Base-by-base conservation (phyloP, 2,113 vertebrate species). In the Aphyosemion australe region DNA sequence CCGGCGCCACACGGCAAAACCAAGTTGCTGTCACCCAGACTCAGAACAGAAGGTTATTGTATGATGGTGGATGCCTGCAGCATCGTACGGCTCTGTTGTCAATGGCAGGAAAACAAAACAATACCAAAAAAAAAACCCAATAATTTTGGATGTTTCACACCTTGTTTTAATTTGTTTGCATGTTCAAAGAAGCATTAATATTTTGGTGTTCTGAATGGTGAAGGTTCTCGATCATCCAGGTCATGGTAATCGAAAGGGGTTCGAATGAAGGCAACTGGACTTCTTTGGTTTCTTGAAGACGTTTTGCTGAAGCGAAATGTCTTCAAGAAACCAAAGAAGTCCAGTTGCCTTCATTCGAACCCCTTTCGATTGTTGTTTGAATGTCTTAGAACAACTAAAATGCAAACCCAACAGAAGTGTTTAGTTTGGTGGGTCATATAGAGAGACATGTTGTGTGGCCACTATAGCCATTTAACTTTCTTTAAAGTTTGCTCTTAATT, bases 391-490 rank as follows among this genome's bases (percentile, higher is more conserved):
- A 46, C 6, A 54, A 41, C 5, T 42, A 46, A 50, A 18, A 46
- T 6, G 15, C n/a, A 56, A 26, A 64, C 62, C 64, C n/a, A n/a
- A n/a, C n/a, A n/a, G n/a, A n/a, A n/a, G n/a, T n/a, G n/a, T n/a
- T n/a, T n/a, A n/a, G n/a, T n/a, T n/a, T n/a, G n/a, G n/a, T n/a
- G n/a, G n/a, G n/a, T n/a, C n/a, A n/a, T n/a, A n/a, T n/a, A n/a
- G n/a, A n/a, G n/a, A n/a, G n/a, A n/a, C n/a, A n/a, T 5, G 26
- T 26, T 73, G 65, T 69, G 57, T 69, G 61, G 78, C 68, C 61
- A 63, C 66, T 14, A 64, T 71, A 12, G 9, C 53, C 45, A 4
- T 55, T n/a, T 45, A 19, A 1, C n/a, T 19, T 48, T 10, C 46
- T 60, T 78, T 52, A 53, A 53, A 49, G 34, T 20, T 20, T 41